Evolutionary conservation across 2,113 vertebrate genomes (phyloP).

Genomic region (Ciconia stormi): DNA sequence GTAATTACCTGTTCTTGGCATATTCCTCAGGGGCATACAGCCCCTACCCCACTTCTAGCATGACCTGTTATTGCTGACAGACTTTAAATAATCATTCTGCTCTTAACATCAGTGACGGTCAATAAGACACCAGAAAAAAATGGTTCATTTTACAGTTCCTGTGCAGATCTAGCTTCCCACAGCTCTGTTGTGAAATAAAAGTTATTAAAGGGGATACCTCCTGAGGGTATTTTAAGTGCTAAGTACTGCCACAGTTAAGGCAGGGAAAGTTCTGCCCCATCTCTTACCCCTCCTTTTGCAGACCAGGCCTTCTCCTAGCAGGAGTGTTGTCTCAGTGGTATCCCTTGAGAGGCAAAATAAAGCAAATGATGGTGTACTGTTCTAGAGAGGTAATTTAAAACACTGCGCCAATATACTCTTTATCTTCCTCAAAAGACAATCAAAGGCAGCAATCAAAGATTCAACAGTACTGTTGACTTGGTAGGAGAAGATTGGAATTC

Average conservation of each 20-base stretch:
- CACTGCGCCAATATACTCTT: not conserved
- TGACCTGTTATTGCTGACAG: not conserved
- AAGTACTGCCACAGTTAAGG: not conserved
- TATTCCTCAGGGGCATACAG: not conserved
- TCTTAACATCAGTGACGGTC: not conserved
- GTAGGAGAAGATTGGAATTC: not conserved
- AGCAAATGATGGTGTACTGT: not conserved
- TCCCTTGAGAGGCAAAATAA: constrained; percentile 8
- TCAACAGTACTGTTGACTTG: not conserved
- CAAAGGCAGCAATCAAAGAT: not conserved
- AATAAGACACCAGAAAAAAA: not conserved
- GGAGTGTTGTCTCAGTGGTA: constrained; percentile 1
- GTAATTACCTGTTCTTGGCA: not conserved
- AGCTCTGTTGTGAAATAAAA: not conserved
- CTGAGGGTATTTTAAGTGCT: not conserved
- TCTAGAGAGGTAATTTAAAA: constrained; percentile 2
- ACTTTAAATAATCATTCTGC: not conserved
- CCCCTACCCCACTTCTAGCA: not conserved
- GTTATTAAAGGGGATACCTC: not conserved
- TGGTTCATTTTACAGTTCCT: not conserved
- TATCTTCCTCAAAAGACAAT: not conserved
- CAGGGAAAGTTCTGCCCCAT: not conserved
- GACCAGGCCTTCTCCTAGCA: not conserved
- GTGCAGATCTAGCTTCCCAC: not conserved
- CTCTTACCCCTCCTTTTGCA: constrained; percentile 28